phyloP scores from a whole-genome alignment of 2,113 vertebrate genomes.

The Picathartes gymnocephalus region DNA sequence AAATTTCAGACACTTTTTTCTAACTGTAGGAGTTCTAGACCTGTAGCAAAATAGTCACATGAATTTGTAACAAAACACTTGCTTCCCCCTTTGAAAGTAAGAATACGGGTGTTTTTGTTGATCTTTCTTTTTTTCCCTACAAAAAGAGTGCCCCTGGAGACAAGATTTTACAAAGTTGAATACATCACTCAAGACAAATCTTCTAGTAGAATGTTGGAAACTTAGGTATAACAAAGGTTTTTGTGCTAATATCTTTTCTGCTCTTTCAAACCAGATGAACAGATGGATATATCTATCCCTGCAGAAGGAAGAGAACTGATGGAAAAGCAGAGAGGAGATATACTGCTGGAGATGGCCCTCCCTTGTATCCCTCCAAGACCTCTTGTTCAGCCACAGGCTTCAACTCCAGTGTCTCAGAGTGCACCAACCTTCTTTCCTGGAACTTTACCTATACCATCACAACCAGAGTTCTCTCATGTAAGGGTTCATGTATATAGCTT shows the following conservation, averaged over 20 bases:
- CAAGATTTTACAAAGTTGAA: background rate
- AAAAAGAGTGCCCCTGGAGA: background rate
- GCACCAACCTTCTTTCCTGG: slow-evolving; percentile 73
- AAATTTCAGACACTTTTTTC: background rate
- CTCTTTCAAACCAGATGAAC: slow-evolving; percentile 68
- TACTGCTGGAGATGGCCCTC: slow-evolving; percentile 56
- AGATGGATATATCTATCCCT: slow-evolving; percentile 74
- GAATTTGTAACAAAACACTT: background rate
- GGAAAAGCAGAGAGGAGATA: slow-evolving; percentile 39
- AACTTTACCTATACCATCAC: slow-evolving; percentile 81
- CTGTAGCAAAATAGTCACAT: background rate
- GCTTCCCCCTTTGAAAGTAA: background rate
- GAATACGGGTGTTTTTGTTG: background rate
- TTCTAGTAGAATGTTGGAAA: background rate
- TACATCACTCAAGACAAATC: background rate
- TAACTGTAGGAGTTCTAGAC: background rate
- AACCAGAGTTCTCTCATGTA: slow-evolving; percentile 94
- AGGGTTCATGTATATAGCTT: background rate
- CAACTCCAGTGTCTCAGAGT: slow-evolving; percentile 83
- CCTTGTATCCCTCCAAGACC: background rate
- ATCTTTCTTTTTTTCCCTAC: background rate
- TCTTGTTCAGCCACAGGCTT: slow-evolving; percentile 69
- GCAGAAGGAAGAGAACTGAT: slow-evolving; percentile 37
- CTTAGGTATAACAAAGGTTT: background rate
- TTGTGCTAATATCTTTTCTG: background rate